These are phyloP conservation scores for Tinea trinotella DNA, from an alignment of 2,888 invertebrate species.

Conservation along the genomic window DNA sequence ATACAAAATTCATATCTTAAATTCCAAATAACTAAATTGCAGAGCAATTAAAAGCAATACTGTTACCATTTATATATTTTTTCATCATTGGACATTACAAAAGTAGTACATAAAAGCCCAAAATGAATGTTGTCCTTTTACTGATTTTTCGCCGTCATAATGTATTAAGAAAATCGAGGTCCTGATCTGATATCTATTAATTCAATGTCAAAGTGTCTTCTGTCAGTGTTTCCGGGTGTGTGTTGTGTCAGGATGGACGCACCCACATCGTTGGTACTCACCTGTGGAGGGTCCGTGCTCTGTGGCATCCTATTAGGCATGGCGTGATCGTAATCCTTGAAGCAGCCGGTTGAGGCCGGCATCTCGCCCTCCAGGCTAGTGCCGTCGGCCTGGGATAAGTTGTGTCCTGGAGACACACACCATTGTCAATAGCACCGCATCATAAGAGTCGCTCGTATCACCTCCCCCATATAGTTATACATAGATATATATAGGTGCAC, in stretches of 20 bases:
- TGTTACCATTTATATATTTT: too few species aligned
- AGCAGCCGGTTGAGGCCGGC: slow-evolving; percentile 83
- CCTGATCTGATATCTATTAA: too few species aligned
- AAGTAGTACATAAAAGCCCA: too few species aligned
- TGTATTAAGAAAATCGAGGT: too few species aligned
- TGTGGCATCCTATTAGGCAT: slow-evolving; percentile 54
- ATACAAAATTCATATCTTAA: too few species aligned
- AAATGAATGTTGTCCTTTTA: too few species aligned
- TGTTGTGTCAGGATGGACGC: slow-evolving; percentile 31
- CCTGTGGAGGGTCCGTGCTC: slow-evolving; percentile 52
- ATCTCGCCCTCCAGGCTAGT: slow-evolving; percentile 86
- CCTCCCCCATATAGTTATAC: background rate
- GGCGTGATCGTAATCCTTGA: slow-evolving; percentile 83
- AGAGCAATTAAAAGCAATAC: too few species aligned
- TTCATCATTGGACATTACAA: too few species aligned
- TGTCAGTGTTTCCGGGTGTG: background rate
- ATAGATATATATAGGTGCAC: background rate
- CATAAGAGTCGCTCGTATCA: background rate
- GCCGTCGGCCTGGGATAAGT: slow-evolving; percentile 90
- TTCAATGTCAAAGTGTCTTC: too few species aligned
- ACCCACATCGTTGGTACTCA: slow-evolving; percentile 32
- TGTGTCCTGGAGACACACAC: slow-evolving; percentile 84
- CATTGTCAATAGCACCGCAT: slow-evolving; percentile 30
- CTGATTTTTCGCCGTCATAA: too few species aligned
- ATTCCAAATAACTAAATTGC: too few species aligned